Percentiles rank a stretch among this genome's conserved stretches.
Evolutionary conservation across 2,888 invertebrate species (phyloP).

Genomic region (Latrodectus elegans): DNA sequence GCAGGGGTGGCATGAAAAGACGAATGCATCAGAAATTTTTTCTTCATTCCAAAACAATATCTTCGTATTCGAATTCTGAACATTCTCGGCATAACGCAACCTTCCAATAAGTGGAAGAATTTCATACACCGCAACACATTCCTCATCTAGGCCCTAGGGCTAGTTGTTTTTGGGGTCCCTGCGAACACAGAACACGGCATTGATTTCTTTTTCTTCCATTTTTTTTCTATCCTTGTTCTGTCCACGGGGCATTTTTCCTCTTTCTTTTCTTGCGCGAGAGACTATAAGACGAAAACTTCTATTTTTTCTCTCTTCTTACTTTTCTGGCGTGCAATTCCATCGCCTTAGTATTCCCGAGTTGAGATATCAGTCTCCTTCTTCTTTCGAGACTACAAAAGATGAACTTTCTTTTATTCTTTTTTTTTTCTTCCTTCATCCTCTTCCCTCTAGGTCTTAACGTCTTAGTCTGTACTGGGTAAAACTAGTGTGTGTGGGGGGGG

Average conservation of each 20-base stretch:
- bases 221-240: not conserved
- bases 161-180: not conserved
- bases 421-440: no score
- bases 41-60: not conserved
- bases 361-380: no score
- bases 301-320: no score
- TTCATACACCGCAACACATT: not conserved
- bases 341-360: no score
- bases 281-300: no score
- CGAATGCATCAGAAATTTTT: not conserved
- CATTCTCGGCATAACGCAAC: conserved; percentile 1
- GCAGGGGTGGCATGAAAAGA: not conserved
- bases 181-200: not conserved
- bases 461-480: no score
- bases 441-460: no score
- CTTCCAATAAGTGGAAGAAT: not conserved
- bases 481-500: no score
- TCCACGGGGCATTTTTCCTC: not conserved
- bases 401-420: no score
- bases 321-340: no score
- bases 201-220: not conserved
- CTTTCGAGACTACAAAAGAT: no score
- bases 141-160: not conserved
- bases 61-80: conserved; percentile 3
- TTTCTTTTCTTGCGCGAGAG: not conserved